A percentile compares a stretch with the other conserved stretches of the same genome.
Conservation (phyloP, 2,888 invertebrate genomes). For the Mythimna pallens region DNA sequence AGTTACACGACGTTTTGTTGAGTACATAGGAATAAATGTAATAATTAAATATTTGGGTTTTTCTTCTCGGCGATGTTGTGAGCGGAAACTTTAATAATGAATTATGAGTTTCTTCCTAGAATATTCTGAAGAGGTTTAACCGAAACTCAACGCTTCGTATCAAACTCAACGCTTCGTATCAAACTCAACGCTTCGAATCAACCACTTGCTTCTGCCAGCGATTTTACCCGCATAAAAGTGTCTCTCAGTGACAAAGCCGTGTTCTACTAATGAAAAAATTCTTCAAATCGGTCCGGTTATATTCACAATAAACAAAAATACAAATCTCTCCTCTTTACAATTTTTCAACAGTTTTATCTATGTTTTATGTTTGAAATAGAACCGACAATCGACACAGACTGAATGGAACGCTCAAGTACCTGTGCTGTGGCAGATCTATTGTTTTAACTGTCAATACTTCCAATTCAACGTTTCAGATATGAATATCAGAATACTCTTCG, state of each 20-base stretch:
- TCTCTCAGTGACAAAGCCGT: too few relatives aligned
- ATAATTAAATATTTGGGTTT: conserved; percentile 11
- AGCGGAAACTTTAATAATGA: background rate
- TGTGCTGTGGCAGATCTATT: conserved; percentile 3
- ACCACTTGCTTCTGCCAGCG: background rate
- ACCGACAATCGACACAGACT: background rate
- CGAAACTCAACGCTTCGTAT: background rate
- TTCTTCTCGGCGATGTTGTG: background rate
- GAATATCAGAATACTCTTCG: conserved; percentile 14
- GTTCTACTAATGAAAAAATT: too few relatives aligned
- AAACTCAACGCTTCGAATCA: background rate
- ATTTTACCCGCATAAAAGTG: too few relatives aligned
- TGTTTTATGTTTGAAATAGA: conserved; percentile 10
- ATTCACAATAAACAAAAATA: too few relatives aligned
- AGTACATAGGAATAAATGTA: conserved; percentile 34
- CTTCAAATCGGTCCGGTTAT: too few relatives aligned
- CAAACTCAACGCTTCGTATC: background rate
- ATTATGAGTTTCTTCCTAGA: background rate
- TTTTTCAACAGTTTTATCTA: background rate
- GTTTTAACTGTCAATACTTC: conserved; percentile 10
- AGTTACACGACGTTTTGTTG: conserved; percentile 59
- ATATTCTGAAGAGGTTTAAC: background rate
- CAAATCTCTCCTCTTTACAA: too few relatives aligned
- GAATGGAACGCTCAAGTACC: background rate
- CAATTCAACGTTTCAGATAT: conserved; percentile 24